Evolutionary conservation across 2,113 vertebrate genomes (phyloP).

Genomic region (Microcebus griseorufus): DNA sequence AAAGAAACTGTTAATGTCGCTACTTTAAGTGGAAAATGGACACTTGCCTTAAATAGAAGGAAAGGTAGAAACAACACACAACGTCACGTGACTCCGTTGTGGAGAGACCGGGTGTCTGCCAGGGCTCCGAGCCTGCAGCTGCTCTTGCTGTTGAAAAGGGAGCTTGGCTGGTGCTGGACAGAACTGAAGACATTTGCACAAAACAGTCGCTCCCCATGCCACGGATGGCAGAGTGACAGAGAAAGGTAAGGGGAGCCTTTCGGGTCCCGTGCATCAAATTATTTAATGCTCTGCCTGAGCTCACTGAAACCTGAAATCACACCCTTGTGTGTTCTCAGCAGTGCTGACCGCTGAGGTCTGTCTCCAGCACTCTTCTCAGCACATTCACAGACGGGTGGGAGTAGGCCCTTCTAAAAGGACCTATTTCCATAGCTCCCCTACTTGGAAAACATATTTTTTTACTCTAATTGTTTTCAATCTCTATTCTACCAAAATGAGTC

Average conservation of each 20-base stretch:
- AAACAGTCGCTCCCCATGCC: not conserved
- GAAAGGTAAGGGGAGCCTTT: not conserved
- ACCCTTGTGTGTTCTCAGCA: not conserved
- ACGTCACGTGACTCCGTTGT: not conserved
- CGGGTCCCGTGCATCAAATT: too few relatives aligned
- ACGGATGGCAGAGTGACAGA: not conserved
- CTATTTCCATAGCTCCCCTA: not conserved
- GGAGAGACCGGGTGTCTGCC: not conserved
- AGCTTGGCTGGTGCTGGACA: not conserved
- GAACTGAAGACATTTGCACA: not conserved
- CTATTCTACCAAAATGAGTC: not conserved
- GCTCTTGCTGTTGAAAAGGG: not conserved
- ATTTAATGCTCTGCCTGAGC: too few relatives aligned
- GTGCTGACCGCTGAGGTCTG: too few relatives aligned
- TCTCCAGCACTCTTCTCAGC: not conserved
- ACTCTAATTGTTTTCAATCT: not conserved
- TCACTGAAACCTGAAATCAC: not conserved
- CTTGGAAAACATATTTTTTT: not conserved
- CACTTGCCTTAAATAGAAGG: not conserved
- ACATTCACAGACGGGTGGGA: not conserved
- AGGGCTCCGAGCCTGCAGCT: not conserved
- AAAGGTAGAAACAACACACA: not conserved
- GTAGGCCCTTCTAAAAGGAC: not conserved
- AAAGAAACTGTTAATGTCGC: not conserved
- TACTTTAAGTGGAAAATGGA: not conserved